These are phyloP conservation scores for Bostrychus sinensis DNA, from an alignment of 2,113 vertebrate species.

Conservation along the genomic window DNA sequence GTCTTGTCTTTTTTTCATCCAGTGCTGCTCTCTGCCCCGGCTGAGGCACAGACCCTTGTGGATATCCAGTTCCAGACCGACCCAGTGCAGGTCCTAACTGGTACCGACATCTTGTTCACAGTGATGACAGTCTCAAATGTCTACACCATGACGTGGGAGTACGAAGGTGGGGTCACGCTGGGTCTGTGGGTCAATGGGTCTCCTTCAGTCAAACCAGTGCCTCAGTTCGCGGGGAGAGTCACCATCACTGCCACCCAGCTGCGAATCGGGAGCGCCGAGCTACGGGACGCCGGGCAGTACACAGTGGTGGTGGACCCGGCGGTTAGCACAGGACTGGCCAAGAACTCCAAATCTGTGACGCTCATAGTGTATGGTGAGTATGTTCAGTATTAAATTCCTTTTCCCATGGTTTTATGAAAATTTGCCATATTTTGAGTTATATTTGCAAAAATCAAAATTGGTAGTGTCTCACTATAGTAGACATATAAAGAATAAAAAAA, in stretches of 20 bases:
- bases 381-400: no score
- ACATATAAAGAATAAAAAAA: no score
- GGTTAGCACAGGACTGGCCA: constrained; percentile 35
- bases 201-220: neutral
- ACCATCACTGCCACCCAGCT: constrained; percentile 71
- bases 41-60: constrained; percentile 62
- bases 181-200: constrained; percentile 39
- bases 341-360: constrained; percentile 56
- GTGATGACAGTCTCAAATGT: constrained; percentile 50
- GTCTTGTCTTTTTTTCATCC: neutral
- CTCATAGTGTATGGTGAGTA: constrained; percentile 78
- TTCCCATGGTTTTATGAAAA: neutral
- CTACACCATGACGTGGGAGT: constrained; percentile 64
- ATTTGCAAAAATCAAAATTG: no score
- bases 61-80: constrained; percentile 65
- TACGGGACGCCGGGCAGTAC: constrained; percentile 73
- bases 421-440: no score
- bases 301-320: constrained; percentile 62
- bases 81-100: constrained; percentile 58
- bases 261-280: constrained; percentile 54
- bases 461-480: no score
- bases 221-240: constrained; percentile 72
- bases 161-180: constrained; percentile 38
- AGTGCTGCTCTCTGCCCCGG: constrained; percentile 47
- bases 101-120: constrained; percentile 52